Conservation (phyloP, 2,888 invertebrate genomes). For the Agonopterix arenella region DNA sequence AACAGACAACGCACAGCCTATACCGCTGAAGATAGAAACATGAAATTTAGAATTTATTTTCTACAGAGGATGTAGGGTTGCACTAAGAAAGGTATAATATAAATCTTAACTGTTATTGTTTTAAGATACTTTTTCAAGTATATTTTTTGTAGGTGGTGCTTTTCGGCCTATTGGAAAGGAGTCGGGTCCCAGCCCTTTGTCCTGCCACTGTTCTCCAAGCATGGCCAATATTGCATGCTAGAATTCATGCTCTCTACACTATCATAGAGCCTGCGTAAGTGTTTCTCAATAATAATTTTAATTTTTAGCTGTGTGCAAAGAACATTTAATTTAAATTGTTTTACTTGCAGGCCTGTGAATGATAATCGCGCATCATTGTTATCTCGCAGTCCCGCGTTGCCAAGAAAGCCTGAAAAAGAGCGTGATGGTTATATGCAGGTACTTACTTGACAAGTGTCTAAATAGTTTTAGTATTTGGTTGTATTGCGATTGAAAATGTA, state of each 20-base stretch:
- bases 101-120: no score
- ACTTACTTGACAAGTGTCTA: neutral
- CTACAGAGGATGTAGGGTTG: no score
- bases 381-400: constrained; percentile 87
- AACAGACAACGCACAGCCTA: no score
- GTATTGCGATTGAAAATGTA: neutral
- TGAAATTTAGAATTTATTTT: no score
- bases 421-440: constrained; percentile 94
- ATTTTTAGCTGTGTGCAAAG: neutral
- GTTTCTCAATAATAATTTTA: neutral
- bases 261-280: constrained; percentile 96
- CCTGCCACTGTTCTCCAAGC: constrained; percentile 92
- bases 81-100: no score
- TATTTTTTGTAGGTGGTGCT: constrained; percentile 77
- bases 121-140: neutral
- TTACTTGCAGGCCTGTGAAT: constrained; percentile 87
- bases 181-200: constrained; percentile 88
- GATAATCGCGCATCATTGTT: constrained; percentile 97
- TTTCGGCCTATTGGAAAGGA: constrained; percentile 92
- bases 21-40: no score
- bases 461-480: neutral
- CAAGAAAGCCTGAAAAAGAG: constrained; percentile 94
- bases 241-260: constrained; percentile 93
- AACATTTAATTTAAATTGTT: neutral
- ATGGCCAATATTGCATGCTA: constrained; percentile 96